These are phyloP conservation scores for Plodia interpunctella DNA, from an alignment of 1,140 invertebrate genomes.

Conservation along the genomic window DNA sequence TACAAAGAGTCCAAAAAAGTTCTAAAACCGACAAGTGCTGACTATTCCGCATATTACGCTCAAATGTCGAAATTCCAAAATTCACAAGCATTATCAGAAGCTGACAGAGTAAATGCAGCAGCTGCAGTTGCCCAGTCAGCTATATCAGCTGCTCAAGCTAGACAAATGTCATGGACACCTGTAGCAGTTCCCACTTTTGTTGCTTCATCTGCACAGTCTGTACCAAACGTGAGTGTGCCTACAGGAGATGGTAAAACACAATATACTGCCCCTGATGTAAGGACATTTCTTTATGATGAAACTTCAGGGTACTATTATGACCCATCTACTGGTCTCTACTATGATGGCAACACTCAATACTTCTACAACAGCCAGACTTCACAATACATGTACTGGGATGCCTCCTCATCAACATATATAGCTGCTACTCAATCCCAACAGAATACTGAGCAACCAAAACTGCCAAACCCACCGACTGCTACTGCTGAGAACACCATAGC, in stretches of 20 bases:
- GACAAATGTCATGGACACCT: slow-evolving; percentile 62
- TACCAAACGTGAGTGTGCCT: slow-evolving; percentile 71
- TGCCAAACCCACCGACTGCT: slow-evolving; percentile 44
- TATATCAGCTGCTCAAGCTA: slow-evolving; percentile 86
- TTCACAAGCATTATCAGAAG: slow-evolving; percentile 71
- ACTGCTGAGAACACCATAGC: slow-evolving; percentile 39
- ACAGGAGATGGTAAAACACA: slow-evolving; percentile 64
- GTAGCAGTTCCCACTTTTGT: slow-evolving; percentile 74
- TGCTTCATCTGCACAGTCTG: slow-evolving; percentile 64
- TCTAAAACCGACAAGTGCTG: slow-evolving; percentile 32
- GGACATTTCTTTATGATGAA: slow-evolving; percentile 95
- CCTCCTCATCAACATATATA: slow-evolving; percentile 87
- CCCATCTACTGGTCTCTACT: slow-evolving; percentile 93
- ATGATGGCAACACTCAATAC: slow-evolving; percentile 96
- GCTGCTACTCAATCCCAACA: slow-evolving; percentile 80
- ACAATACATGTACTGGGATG: slow-evolving; percentile 97
- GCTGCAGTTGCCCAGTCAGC: slow-evolving; percentile 94
- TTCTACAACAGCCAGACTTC: slow-evolving; percentile 93
- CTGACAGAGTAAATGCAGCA: slow-evolving; percentile 84
- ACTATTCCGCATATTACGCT: slow-evolving; percentile 90
- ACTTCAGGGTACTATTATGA: slow-evolving; percentile 98
- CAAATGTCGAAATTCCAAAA: slow-evolving; percentile 63
- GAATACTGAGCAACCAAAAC: slow-evolving; percentile 56
- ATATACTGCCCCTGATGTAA: slow-evolving; percentile 87
- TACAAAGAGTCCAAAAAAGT: slow-evolving; percentile 62